phyloP scores from a whole-genome alignment of 2,797 vertebrate genomes.

The Pangasius larnaudii region DNA sequence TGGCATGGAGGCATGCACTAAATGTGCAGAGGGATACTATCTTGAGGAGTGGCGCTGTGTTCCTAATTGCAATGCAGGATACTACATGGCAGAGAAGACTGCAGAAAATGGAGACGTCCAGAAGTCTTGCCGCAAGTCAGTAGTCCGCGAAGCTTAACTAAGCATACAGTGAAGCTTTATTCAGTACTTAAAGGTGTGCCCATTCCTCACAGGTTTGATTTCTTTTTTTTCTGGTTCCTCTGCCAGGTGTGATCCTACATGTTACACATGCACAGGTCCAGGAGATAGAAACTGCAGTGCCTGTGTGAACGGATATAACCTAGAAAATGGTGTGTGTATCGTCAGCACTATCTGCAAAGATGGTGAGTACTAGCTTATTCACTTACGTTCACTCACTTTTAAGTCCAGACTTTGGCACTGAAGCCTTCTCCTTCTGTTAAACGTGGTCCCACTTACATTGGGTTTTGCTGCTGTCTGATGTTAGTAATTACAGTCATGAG shows the following conservation, averaged over 20 bases:
- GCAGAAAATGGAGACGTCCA: slow-evolving; percentile 81
- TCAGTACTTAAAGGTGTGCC: neutral
- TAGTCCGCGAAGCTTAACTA: slow-evolving; percentile 26
- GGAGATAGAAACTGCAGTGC: slow-evolving; percentile 94
- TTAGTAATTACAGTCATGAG: neutral
- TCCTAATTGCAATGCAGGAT: slow-evolving; percentile 82
- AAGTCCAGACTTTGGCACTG: neutral
- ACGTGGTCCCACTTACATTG: neutral
- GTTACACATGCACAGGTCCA: slow-evolving; percentile 89
- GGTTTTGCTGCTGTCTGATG: neutral
- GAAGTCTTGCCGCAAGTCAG: slow-evolving; percentile 91
- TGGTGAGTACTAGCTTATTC: slow-evolving; percentile 82
- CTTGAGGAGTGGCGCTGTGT: slow-evolving; percentile 95
- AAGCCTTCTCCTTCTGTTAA: neutral
- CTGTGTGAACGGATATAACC: slow-evolving; percentile 90
- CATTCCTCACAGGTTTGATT: slow-evolving; percentile 21
- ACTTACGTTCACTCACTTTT: neutral
- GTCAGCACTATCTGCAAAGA: slow-evolving; percentile 98
- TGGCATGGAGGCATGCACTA: slow-evolving; percentile 89
- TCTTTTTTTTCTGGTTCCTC: slow-evolving; percentile 45
- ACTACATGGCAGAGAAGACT: slow-evolving; percentile 85
- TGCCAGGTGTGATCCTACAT: slow-evolving; percentile 90
- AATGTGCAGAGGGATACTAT: slow-evolving; percentile 87
- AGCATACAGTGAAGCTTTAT: neutral
- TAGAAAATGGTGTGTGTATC: slow-evolving; percentile 89